A percentile compares a stretch with the other conserved stretches of the same genome.
These are phyloP conservation scores for Trididemnum miniatum DNA, from an alignment of 23 tunicate genomes.

Conservation along the genomic window DNA sequence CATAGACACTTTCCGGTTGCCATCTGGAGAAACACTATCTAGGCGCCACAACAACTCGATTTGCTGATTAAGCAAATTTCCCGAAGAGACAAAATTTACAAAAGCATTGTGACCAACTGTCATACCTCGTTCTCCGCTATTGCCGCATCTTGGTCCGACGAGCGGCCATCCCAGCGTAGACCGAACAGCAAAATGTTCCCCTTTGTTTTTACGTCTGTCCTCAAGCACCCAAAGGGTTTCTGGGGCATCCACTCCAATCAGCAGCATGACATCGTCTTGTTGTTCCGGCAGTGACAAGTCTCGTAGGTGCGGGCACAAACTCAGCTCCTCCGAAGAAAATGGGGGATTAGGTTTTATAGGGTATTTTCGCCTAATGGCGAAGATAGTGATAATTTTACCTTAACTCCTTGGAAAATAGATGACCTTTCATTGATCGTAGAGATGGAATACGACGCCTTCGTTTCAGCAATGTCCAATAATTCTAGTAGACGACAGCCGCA, in stretches of 20 bases:
- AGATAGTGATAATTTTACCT: not conserved
- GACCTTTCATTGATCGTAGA: not conserved
- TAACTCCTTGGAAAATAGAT: not conserved
- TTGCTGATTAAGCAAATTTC: not conserved
- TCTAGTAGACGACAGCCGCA: not conserved
- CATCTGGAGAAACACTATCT: not conserved
- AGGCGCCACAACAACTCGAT: conserved; percentile 5
- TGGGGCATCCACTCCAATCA: not conserved
- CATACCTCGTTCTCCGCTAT: not conserved
- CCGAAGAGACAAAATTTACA: not conserved
- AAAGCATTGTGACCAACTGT: not conserved
- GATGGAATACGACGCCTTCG: not conserved
- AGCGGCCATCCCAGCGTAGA: not conserved
- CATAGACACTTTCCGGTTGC: not conserved
- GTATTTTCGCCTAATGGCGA: not conserved
- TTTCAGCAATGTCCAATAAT: not conserved
- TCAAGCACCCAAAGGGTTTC: not conserved
- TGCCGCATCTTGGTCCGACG: not conserved
- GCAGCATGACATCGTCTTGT: not conserved
- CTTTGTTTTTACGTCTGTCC: not conserved
- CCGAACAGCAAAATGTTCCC: not conserved
- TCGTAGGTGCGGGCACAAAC: not conserved
- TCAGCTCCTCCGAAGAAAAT: not conserved
- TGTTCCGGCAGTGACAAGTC: not conserved
- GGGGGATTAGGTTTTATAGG: not conserved